Percentiles rank a stretch among this genome's conserved stretches.
Evolutionary conservation across 2,113 vertebrate genomes (phyloP).

Genomic region (Archocentrus centrarchus): DNA sequence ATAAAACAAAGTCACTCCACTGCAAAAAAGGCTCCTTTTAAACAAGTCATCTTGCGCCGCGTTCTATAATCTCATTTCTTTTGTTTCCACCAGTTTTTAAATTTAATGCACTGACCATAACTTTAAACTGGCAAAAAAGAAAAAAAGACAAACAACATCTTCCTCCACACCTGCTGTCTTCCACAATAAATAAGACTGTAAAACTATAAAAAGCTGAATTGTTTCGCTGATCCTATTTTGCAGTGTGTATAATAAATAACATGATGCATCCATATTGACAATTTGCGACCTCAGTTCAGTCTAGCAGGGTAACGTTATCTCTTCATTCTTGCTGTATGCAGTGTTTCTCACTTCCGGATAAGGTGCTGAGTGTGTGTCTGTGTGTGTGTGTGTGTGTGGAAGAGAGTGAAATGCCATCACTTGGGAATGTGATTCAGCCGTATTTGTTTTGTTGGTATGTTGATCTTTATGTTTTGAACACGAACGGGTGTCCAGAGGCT

Average conservation of each 20-base stretch:
- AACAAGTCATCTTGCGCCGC: constrained; percentile 14
- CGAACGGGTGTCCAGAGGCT: constrained; percentile 53
- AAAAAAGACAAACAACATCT: neutral
- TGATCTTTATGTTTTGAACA: constrained; percentile 40
- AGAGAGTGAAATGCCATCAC: neutral
- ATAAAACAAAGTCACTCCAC: constrained; percentile 68
- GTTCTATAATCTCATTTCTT: constrained; percentile 3
- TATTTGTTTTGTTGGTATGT: constrained; percentile 5
- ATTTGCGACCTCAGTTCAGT: constrained; percentile 42
- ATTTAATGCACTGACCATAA: neutral
- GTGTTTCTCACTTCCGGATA: constrained; percentile 49
- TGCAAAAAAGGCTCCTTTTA: constrained; percentile 24
- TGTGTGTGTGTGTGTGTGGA: neutral
- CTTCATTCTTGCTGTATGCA: constrained; percentile 37
- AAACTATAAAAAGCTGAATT: constrained; percentile 21
- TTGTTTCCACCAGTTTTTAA: neutral
- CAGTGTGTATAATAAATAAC: constrained; percentile 62
- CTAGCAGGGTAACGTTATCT: constrained; percentile 27
- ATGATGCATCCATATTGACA: constrained; percentile 44
- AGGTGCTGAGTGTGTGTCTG: constrained; percentile 55
- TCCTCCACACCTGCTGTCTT: neutral
- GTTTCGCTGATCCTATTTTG: constrained; percentile 37
- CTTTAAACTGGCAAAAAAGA: constrained; percentile 9
- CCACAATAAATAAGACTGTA: constrained; percentile 25
- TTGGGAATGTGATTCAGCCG: constrained; percentile 15